Evolutionary conservation across 2,797 vertebrate genomes (phyloP).

Genomic region (Paratrypauchen microcephalus): DNA sequence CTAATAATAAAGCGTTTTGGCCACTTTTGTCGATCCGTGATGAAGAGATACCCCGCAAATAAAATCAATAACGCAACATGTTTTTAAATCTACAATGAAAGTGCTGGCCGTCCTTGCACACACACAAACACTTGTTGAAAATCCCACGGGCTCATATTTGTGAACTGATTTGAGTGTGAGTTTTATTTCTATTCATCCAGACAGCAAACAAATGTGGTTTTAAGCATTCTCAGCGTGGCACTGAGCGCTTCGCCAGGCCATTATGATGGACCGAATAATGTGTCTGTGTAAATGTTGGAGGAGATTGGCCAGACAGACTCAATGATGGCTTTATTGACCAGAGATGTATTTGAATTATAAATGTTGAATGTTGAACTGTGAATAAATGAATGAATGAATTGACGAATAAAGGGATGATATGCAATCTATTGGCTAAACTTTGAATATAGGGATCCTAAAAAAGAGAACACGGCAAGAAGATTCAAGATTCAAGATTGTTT

Average conservation of each 20-base stretch:
- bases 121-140: slow-evolving; percentile 2
- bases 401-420: no score
- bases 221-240: slow-evolving; percentile 21
- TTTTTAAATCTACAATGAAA: slow-evolving; percentile 8
- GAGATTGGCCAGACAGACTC: slow-evolving; percentile 43
- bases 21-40: background rate
- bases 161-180: slow-evolving; percentile 1
- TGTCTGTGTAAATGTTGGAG: slow-evolving; percentile 37
- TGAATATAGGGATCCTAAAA: no score
- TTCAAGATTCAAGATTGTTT: no score
- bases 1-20: background rate
- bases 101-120: slow-evolving; percentile 3
- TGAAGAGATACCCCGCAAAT: background rate
- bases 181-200: slow-evolving; percentile 10
- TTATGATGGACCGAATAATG: slow-evolving; percentile 57
- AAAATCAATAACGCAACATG: background rate
- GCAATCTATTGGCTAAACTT: no score
- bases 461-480: no score
- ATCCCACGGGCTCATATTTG: slow-evolving; percentile 10
- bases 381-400: no score
- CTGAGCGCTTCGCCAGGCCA: slow-evolving; percentile 24
- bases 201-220: slow-evolving; percentile 18
- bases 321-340: slow-evolving; percentile 60
- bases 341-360: background rate
- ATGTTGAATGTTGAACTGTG: no score